Base-by-base conservation (phyloP, 2,888 invertebrate species). In the Drosophila longiperda region DNA sequence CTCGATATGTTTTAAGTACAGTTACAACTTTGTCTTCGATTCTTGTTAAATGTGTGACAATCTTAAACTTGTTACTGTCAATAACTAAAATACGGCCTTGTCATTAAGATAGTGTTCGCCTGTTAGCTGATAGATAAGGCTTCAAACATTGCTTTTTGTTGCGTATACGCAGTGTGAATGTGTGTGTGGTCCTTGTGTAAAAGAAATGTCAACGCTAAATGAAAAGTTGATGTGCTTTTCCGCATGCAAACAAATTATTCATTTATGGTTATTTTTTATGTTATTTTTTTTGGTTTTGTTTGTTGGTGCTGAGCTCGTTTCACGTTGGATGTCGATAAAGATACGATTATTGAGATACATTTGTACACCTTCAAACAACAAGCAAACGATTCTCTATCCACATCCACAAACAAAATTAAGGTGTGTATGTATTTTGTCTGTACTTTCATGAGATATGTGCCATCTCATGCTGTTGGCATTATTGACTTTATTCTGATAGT, bases 401-500 rank as follows among this genome's bases (percentile, higher is more conserved):
- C 52, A 58, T 65, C 26, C 54, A 63, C 42, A 66, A 48, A 36
- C 26, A 60, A 48, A 66, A 73, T 70, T 54, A 75, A 81, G 78
- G 82, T 81, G 81, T 76, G 75, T 66, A 12, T 23, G 45, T 45
- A 38, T 75, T 53, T 62, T 71, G 34, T 63, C 59, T 49, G 61
- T 45, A 23, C 49, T 52, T 66, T 61, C 40, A 66, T 54, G 40
- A 52, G 38, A 69, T 67, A 74, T 73, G 48, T 69, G 70, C 54
- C 61, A 61, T 72, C 67, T 81, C 82, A 81, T 69, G 80, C 65
- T 66, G 64, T 72, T 78, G 79, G 65, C 67, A 62, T 76, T 84
- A 84, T 84, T 75, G 81, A 77, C 84, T 75, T 63, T 58, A 69
- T 70, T 83, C 60, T 65, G 75, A 72, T 84, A 81, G 89, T 84